Evolutionary conservation across 1,140 invertebrate species (phyloP).

Genomic region (Bombyx mandarina): DNA sequence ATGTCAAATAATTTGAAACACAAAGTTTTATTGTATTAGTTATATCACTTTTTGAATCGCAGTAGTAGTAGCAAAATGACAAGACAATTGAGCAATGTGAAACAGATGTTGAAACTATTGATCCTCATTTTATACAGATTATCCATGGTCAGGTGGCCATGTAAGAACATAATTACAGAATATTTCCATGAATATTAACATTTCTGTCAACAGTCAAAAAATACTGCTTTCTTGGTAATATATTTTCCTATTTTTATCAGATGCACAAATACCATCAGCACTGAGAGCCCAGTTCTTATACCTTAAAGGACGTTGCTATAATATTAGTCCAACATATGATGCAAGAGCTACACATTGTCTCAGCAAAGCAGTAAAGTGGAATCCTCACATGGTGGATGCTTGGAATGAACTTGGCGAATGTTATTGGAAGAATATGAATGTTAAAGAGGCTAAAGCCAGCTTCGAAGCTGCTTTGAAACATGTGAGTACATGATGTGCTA

Average conservation of each 20-base stretch:
- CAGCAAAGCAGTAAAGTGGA: constrained; percentile 88
- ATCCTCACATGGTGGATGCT: constrained; percentile 85
- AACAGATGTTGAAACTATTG: no score
- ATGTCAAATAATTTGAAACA: neutral
- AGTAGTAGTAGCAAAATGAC: no score
- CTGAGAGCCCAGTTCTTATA: constrained; percentile 78
- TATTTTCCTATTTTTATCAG: constrained; percentile 12
- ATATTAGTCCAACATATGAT: constrained; percentile 80
- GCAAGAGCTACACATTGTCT: constrained; percentile 80
- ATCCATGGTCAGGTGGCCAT: no score
- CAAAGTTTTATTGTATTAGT: no score
- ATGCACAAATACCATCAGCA: constrained; percentile 68
- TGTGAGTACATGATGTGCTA: constrained; percentile 67
- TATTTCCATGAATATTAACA: neutral
- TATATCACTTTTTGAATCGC: no score
- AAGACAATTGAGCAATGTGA: no score
- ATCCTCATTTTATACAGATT: no score
- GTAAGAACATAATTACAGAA: no score
- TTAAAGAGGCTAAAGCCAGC: constrained; percentile 87
- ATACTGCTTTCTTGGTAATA: neutral
- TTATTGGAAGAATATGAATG: constrained; percentile 90
- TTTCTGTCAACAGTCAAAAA: neutral
- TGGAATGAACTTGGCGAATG: constrained; percentile 94
- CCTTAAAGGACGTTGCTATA: constrained; percentile 83
- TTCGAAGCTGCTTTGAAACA: constrained; percentile 86